Evolutionary conservation across 1,140 invertebrate genomes (phyloP).

Genomic region (Eurytemora carolleeae): DNA sequence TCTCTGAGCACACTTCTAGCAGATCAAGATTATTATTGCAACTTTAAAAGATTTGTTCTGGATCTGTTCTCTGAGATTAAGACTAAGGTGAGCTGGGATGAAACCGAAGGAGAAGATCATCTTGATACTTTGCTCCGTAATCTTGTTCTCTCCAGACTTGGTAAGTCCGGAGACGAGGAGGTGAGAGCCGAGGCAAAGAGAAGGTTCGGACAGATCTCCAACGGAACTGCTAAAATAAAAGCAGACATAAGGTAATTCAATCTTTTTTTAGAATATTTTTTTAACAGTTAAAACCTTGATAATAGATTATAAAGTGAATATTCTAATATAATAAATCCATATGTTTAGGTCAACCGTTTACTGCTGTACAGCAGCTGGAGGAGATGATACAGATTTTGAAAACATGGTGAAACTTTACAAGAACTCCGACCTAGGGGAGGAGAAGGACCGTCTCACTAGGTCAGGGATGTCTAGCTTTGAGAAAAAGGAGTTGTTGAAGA

Average conservation of each 20-base stretch:
- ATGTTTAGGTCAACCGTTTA: background rate
- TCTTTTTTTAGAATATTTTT: too few species aligned
- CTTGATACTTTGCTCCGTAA: conserved; percentile 61
- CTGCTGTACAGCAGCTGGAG: background rate
- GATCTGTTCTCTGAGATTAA: background rate
- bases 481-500: conserved; percentile 18
- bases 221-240: conserved; percentile 40
- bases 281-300: too few species aligned
- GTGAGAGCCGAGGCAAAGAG: conserved; percentile 47
- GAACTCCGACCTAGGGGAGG: conserved; percentile 67
- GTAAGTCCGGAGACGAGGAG: conserved; percentile 49
- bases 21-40: background rate
- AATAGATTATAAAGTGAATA: too few species aligned
- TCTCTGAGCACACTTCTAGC: conserved; percentile 32
- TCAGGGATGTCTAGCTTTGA: conserved; percentile 45
- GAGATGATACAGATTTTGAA: background rate
- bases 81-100: conserved; percentile 29
- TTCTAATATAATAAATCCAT: too few species aligned
- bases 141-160: conserved; percentile 57
- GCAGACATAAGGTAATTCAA: conserved; percentile 36
- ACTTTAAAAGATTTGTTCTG: conserved; percentile 4
- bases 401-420: conserved; percentile 41
- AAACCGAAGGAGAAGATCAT: conserved; percentile 47
- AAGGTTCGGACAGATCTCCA: conserved; percentile 47
- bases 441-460: conserved; percentile 66